phyloP scores from a whole-genome alignment of 2,113 vertebrate species.

The Pterophyllum scalare region DNA sequence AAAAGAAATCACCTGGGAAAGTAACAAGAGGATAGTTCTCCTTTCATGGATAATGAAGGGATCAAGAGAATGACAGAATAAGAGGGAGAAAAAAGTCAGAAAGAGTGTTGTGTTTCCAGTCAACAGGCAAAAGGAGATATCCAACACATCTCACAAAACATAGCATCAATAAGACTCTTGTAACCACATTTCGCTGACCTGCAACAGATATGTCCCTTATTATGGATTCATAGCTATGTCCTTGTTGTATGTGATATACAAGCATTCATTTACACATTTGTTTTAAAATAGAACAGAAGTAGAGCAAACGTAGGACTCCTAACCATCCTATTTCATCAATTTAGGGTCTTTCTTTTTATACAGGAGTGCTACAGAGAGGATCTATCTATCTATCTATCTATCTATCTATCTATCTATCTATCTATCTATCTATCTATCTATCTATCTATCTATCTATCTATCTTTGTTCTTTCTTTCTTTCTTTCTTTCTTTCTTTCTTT shows the following conservation, averaged over 20 bases:
- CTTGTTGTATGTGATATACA: conserved; percentile 12
- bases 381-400: no score
- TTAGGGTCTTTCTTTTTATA: not conserved
- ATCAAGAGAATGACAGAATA: conserved; percentile 32
- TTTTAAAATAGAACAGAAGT: not conserved
- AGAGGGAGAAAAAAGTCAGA: not conserved
- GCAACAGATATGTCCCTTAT: conserved; percentile 20
- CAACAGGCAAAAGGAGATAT: conserved; percentile 43
- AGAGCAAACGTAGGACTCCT: not conserved
- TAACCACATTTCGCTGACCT: conserved; percentile 39
- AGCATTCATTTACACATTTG: not conserved
- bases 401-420: no score
- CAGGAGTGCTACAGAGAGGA: not conserved
- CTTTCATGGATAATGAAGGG: conserved; percentile 40
- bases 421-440: no score
- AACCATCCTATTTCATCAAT: not conserved
- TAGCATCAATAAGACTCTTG: conserved; percentile 30
- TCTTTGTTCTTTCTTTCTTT: not conserved
- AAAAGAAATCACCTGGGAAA: conserved; percentile 17
- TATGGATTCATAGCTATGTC: conserved; percentile 9
- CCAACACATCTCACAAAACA: conserved; percentile 5
- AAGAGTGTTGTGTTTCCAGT: conserved; percentile 43
- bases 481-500: not conserved
- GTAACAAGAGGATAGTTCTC: not conserved
- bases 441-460: no score